Evolutionary conservation across 2,888 invertebrate species (phyloP).

Genomic region (Gortyna flavago): DNA sequence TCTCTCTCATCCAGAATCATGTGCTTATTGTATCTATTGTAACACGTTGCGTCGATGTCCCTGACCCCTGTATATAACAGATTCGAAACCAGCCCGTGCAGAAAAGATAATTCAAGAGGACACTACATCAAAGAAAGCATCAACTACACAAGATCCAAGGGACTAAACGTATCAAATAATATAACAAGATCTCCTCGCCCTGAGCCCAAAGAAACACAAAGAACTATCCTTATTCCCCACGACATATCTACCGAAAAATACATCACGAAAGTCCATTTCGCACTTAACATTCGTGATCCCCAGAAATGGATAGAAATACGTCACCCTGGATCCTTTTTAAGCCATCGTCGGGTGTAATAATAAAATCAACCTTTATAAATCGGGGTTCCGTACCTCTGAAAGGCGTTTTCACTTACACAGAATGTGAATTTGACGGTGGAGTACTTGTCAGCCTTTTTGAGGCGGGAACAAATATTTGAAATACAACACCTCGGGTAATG

Average conservation of each 20-base stretch:
- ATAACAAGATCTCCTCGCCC: constrained; percentile 19
- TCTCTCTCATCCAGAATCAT: too few species aligned
- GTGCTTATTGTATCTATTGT: too few species aligned
- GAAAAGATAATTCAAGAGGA: not conserved
- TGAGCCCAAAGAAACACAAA: constrained; percentile 25
- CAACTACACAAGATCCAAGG: constrained; percentile 11
- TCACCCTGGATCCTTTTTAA: constrained; percentile 41
- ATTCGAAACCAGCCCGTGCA: not conserved
- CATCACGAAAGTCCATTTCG: constrained; percentile 32
- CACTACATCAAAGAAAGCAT: constrained; percentile 27
- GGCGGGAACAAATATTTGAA: constrained; percentile 47
- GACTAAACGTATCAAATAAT: constrained; percentile 13
- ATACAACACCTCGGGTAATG: constrained; percentile 34
- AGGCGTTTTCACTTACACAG: constrained; percentile 55
- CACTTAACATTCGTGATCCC: constrained; percentile 23
- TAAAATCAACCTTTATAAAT: constrained; percentile 56
- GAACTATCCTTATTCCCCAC: constrained; percentile 21
- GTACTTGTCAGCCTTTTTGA: constrained; percentile 42
- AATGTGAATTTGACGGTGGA: constrained; percentile 51
- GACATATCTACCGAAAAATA: constrained; percentile 14
- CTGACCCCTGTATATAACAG: not conserved
- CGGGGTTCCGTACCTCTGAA: constrained; percentile 37
- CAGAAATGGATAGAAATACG: constrained; percentile 44
- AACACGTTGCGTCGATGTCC: too few species aligned
- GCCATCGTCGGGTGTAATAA: constrained; percentile 48